Evolutionary conservation across 2,797 vertebrate species (phyloP).

Genomic region (Triplophysa bombifrons): DNA sequence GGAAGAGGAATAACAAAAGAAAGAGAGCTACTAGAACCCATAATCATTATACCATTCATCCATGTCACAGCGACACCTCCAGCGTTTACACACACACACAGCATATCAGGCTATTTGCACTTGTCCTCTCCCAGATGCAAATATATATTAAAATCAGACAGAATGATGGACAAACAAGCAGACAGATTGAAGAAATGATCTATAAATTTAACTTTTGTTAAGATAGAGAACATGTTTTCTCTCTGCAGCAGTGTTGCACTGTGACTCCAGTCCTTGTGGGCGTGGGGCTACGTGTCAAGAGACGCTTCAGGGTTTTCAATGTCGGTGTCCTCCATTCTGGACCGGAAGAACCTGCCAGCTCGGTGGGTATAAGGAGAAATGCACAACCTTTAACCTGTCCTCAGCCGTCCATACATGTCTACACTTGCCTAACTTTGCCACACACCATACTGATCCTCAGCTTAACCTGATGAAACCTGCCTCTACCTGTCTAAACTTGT

Average conservation of each 20-base stretch:
- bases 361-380: slow-evolving; percentile 67
- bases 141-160: slow-evolving; percentile 16
- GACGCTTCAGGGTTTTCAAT: slow-evolving; percentile 70
- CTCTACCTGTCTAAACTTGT: slow-evolving; percentile 44
- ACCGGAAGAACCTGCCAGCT: slow-evolving; percentile 79
- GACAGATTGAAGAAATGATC: slow-evolving; percentile 44
- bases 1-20: slow-evolving; percentile 60
- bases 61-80: slow-evolving; percentile 26
- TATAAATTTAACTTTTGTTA: slow-evolving; percentile 19
- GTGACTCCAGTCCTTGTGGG: slow-evolving; percentile 75
- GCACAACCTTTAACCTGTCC: slow-evolving; percentile 23
- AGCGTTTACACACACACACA: slow-evolving; percentile 18
- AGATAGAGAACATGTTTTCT: slow-evolving; percentile 8
- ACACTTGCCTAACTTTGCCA: slow-evolving; percentile 37
- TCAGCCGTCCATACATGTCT: slow-evolving; percentile 56
- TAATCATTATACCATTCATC: slow-evolving; percentile 24
- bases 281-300: slow-evolving; percentile 78
- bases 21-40: slow-evolving; percentile 16
- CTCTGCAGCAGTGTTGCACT: slow-evolving; percentile 72
- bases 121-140: slow-evolving; percentile 34
- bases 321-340: slow-evolving; percentile 78
- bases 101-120: slow-evolving; percentile 34
- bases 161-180: slow-evolving; percentile 19
- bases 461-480: slow-evolving; percentile 28
- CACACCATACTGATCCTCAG: slow-evolving; percentile 40